Evolutionary conservation across 2,797 vertebrate genomes (phyloP).

Genomic region (Delichon dasypus): DNA sequence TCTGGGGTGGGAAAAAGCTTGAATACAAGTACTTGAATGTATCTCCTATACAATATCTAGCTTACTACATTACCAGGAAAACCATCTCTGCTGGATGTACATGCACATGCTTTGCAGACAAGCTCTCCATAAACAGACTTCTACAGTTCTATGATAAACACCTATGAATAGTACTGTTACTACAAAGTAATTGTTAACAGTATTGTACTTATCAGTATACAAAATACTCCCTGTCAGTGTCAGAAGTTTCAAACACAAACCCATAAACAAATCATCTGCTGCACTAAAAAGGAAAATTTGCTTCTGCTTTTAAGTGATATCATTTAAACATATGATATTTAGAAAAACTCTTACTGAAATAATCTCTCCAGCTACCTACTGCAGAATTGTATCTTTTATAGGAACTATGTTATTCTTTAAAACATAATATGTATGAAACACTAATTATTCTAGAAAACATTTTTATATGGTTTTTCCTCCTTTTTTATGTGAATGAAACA

Average conservation of each 20-base stretch:
- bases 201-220: neutral
- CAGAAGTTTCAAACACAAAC: neutral
- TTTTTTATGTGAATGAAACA: neutral
- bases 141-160: neutral
- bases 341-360: neutral
- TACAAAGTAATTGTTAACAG: neutral
- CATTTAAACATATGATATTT: neutral
- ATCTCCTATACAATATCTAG: neutral
- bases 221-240: neutral
- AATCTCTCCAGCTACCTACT: neutral
- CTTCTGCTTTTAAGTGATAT: neutral
- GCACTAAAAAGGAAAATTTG: neutral
- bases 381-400: neutral
- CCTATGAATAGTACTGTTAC: neutral
- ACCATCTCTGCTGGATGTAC: neutral
- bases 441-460: neutral
- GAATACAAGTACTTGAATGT: neutral
- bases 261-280: neutral
- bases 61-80: neutral
- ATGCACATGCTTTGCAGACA: neutral
- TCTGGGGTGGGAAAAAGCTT: neutral
- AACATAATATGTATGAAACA: neutral
- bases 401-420: neutral
- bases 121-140: neutral
- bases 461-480: neutral